Conservation (phyloP, 64 coral and sea anemone species). For the Anthopleura sola region DNA sequence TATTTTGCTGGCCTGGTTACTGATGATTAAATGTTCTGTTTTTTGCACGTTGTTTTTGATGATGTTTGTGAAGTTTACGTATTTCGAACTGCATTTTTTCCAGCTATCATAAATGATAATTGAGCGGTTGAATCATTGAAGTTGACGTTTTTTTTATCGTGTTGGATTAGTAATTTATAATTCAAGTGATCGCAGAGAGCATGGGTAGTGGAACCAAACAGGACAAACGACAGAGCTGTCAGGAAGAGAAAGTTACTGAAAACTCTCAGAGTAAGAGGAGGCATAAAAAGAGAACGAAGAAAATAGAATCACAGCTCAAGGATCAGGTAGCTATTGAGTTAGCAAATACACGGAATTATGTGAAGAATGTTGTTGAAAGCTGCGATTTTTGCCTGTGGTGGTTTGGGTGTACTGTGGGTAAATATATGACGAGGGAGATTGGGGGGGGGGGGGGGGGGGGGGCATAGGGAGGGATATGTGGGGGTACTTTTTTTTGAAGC, state of each 20-base stretch:
- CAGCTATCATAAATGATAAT: background rate
- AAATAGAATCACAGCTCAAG: constrained; percentile 64
- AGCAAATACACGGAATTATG: background rate
- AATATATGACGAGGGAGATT: background rate
- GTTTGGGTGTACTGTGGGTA: background rate
- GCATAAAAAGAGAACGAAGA: constrained; percentile 89
- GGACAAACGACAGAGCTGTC: background rate
- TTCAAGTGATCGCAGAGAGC: background rate
- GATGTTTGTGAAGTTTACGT: background rate
- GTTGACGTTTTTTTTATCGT: background rate
- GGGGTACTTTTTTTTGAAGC: too few relatives aligned
- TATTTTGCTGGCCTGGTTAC: background rate
- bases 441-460: too few relatives aligned
- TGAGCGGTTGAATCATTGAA: background rate
- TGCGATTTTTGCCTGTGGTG: background rate
- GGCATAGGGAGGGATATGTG: too few relatives aligned
- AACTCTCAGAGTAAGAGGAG: constrained; percentile 28
- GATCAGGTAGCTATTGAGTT: constrained; percentile 46
- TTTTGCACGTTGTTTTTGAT: background rate
- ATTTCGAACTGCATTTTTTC: background rate
- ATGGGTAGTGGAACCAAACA: background rate
- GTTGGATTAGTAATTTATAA: background rate
- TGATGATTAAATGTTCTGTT: background rate
- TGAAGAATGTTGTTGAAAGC: background rate
- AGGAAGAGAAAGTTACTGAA: background rate